phyloP scores from a whole-genome alignment of 2,113 vertebrate genomes.

The Opisthocomus hoazin region DNA sequence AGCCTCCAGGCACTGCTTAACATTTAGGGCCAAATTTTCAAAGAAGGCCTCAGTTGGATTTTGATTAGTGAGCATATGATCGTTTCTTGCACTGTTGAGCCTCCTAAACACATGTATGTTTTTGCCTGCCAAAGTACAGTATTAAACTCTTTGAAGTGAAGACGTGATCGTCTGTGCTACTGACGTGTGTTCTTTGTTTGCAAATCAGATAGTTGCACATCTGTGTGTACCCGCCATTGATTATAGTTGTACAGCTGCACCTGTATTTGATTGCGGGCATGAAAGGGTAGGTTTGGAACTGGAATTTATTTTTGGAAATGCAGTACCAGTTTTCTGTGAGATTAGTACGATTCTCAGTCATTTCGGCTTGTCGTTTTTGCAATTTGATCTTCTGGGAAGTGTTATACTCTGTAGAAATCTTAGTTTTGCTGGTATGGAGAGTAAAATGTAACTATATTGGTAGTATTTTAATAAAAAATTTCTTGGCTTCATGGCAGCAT shows the following conservation, averaged over 20 bases:
- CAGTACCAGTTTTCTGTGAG: neutral
- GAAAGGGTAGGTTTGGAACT: neutral
- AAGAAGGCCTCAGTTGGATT: constrained; percentile 25
- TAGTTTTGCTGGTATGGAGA: neutral
- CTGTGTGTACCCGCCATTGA: constrained; percentile 18
- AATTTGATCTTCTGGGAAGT: constrained; percentile 9
- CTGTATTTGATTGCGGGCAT: constrained; percentile 40
- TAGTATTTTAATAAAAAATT: constrained; percentile 6
- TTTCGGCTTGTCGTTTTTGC: neutral
- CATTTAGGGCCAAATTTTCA: constrained; percentile 53
- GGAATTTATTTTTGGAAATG: constrained; percentile 23
- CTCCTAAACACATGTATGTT: constrained; percentile 50
- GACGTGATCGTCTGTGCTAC: neutral
- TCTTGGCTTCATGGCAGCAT: neutral
- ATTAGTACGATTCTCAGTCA: neutral
- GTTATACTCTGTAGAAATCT: neutral
- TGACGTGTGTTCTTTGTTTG: constrained; percentile 34
- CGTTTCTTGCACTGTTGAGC: constrained; percentile 18
- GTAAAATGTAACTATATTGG: neutral
- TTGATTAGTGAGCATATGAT: constrained; percentile 18
- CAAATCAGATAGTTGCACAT: constrained; percentile 16
- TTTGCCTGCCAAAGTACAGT: constrained; percentile 47
- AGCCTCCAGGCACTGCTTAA: constrained; percentile 62
- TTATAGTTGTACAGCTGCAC: neutral
- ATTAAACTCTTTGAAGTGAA: constrained; percentile 54